Conservation (phyloP, 2,888 invertebrate species). For the Tipula confusa region DNA sequence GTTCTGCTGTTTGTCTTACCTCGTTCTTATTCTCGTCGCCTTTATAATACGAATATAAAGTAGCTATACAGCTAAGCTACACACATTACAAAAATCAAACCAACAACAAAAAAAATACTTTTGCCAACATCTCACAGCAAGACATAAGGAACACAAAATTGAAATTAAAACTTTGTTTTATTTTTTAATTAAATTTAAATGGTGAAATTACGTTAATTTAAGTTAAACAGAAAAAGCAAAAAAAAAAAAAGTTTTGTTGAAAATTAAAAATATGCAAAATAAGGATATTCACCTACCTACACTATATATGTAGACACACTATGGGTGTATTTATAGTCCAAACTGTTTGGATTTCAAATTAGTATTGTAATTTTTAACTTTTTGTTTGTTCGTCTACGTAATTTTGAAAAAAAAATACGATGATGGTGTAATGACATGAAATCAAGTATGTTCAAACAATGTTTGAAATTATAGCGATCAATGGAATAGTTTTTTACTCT, state of each 20-base stretch:
- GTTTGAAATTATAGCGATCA: not conserved
- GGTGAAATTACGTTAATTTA: conserved; percentile 20
- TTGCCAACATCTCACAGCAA: not conserved
- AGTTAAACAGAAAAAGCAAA: not conserved
- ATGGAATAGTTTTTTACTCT: not conserved
- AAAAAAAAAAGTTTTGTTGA: not conserved
- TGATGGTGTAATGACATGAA: not conserved
- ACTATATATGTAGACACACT: not conserved
- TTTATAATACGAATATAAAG: not conserved
- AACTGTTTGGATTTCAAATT: conserved; percentile 12
- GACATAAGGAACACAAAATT: conserved; percentile 25
- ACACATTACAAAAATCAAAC: not conserved
- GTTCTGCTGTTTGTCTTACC: not conserved
- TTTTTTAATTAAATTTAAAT: conserved; percentile 25
- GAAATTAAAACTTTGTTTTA: conserved; percentile 20
- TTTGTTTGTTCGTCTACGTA: not conserved
- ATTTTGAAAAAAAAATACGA: not conserved
- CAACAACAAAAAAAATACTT: not conserved
- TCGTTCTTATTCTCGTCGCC: not conserved
- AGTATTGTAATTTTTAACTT: not conserved
- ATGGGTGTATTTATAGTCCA: conserved; percentile 14
- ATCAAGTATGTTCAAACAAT: not conserved
- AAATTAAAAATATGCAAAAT: conserved; percentile 16
- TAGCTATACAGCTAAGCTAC: not conserved
- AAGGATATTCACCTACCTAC: not conserved